phyloP scores from a whole-genome alignment of 2,797 vertebrate species.

The Loris lydekkerianus region DNA sequence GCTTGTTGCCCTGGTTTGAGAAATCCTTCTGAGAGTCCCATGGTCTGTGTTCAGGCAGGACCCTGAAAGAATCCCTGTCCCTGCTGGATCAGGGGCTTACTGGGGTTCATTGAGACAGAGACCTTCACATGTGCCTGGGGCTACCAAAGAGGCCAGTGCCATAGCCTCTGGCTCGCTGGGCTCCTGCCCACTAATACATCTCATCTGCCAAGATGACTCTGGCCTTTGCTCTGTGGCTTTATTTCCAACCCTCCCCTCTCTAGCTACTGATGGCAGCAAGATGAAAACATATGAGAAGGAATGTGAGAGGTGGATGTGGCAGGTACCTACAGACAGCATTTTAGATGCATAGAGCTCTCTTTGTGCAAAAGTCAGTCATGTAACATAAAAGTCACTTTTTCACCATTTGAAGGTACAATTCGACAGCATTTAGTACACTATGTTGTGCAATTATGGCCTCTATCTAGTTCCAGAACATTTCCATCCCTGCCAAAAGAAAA shows the following conservation, averaged over 20 bases:
- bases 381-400: neutral
- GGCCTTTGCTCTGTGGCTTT: neutral
- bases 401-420: neutral
- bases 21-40: neutral
- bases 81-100: neutral
- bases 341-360: neutral
- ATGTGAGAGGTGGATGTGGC: neutral
- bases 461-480: neutral
- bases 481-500: neutral
- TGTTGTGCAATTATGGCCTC: neutral
- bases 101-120: neutral
- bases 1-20: neutral
- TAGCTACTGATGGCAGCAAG: neutral
- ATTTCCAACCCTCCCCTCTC: neutral
- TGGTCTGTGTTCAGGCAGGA: neutral
- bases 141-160: neutral
- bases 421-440: neutral
- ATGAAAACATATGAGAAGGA: neutral
- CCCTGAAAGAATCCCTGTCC: neutral
- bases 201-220: neutral
- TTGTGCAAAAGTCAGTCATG: neutral
- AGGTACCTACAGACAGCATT: neutral
- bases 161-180: neutral
- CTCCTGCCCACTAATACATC: neutral
- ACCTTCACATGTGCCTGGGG: neutral